phyloP scores from a whole-genome alignment of 2,113 vertebrate species.

The Chloroceryle aenea region DNA sequence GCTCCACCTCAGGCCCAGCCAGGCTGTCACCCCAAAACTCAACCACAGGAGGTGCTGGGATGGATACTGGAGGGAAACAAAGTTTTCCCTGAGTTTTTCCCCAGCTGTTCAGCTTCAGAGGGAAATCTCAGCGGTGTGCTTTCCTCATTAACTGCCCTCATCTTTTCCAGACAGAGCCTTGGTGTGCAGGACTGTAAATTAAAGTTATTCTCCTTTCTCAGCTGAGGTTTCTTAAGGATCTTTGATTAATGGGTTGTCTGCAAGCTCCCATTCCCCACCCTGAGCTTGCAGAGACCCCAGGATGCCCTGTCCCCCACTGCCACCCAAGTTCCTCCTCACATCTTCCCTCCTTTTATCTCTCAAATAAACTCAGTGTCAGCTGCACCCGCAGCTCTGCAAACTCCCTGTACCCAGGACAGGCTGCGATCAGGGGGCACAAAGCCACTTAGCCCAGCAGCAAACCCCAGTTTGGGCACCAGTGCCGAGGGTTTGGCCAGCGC shows the following conservation, averaged over 20 bases:
- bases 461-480: not conserved
- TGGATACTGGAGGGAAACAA: fast-evolving
- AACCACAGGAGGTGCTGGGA: not conserved
- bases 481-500: not conserved
- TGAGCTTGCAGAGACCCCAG: not conserved
- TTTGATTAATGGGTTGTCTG: not conserved
- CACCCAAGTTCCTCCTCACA: not conserved
- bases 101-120: not conserved
- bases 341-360: not conserved
- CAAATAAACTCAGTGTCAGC: too few species aligned
- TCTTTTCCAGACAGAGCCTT: constrained; percentile 8
- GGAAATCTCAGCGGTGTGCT: not conserved
- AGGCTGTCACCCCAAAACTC: not conserved
- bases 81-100: not conserved
- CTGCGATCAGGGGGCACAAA: not conserved
- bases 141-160: constrained; percentile 16
- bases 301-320: not conserved
- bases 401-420: too few species aligned
- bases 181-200: not conserved
- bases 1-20: not conserved
- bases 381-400: not conserved
- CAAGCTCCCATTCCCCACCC: not conserved
- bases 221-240: not conserved
- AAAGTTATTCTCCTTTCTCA: not conserved
- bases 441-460: not conserved